phyloP scores from a whole-genome alignment of 2,888 invertebrate species.

The Margaritifera margaritifera region DNA sequence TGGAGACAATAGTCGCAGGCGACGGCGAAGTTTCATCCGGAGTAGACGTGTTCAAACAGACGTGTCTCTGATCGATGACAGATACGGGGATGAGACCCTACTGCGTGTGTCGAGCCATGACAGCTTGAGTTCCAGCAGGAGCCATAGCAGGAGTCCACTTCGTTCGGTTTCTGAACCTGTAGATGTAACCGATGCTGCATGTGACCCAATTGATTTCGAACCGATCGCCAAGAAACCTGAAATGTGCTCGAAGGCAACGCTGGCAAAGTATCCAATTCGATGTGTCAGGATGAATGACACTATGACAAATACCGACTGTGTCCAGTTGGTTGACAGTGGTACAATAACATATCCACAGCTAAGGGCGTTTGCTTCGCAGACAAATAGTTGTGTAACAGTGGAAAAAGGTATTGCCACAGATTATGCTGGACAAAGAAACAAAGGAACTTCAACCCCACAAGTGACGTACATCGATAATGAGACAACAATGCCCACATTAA shows the following conservation, averaged over 20 bases:
- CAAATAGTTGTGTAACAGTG: conserved; percentile 24
- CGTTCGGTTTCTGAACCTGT: too few species aligned
- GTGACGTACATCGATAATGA: conserved; percentile 45
- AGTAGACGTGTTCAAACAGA: conserved; percentile 47
- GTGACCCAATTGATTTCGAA: too few species aligned
- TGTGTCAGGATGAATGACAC: conserved; percentile 11
- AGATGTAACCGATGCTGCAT: too few species aligned
- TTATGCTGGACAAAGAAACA: conserved; percentile 47
- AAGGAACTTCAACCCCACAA: conserved; percentile 48
- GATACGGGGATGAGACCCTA: conserved; percentile 5
- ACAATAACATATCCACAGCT: conserved; percentile 40
- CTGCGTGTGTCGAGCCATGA: conserved; percentile 34
- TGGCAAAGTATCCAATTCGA: conserved; percentile 13
- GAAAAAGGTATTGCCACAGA: conserved; percentile 47
- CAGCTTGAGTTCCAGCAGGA: conserved; percentile 16
- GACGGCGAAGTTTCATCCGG: conserved; percentile 37
- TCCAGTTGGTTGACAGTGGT: conserved; percentile 27
- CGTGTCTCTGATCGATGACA: conserved; percentile 30
- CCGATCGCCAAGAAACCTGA: too few species aligned
- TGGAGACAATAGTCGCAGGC: conserved; percentile 30
- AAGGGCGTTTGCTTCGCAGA: conserved; percentile 47
- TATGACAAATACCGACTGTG: conserved; percentile 32
- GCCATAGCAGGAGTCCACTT: too few species aligned
- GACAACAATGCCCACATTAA: conserved; percentile 50
- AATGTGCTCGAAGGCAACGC: conserved; percentile 7